Evolutionary conservation across 2,113 vertebrate species (phyloP).

Genomic region (Corythaixoides concolor): DNA sequence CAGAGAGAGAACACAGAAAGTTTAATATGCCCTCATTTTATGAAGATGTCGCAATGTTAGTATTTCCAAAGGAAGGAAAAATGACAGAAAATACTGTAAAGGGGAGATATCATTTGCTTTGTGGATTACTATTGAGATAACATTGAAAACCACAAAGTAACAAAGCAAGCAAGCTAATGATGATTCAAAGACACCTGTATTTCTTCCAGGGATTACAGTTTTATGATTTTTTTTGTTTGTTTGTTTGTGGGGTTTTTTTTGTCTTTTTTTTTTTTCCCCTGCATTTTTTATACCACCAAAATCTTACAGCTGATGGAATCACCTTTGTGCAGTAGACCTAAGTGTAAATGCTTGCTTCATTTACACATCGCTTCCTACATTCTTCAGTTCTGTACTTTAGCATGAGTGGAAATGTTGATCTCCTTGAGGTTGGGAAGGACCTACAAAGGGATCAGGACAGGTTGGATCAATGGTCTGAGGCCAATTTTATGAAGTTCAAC

Average conservation of each 20-base stretch:
- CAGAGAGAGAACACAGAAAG: neutral
- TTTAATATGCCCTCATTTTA: neutral
- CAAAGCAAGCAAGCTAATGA: neutral
- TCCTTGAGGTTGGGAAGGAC: too few species aligned
- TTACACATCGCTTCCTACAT: neutral
- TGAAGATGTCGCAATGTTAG: neutral
- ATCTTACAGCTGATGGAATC: neutral
- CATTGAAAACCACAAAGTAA: neutral
- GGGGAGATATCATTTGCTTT: rapidly evolving
- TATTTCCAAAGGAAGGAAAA: neutral
- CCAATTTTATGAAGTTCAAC: too few species aligned
- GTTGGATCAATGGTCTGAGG: too few species aligned
- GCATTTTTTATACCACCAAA: neutral
- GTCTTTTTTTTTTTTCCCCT: neutral
- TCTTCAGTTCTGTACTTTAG: neutral
- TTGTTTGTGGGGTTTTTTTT: too few species aligned
- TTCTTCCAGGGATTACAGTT: neutral
- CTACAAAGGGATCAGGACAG: too few species aligned
- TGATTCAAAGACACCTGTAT: neutral
- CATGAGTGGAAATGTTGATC: too few species aligned
- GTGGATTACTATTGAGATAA: neutral
- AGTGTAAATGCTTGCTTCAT: neutral
- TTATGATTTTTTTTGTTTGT: too few species aligned
- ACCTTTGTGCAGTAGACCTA: rapidly evolving
- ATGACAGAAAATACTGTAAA: neutral